These are phyloP conservation scores for Lagria hirta DNA, from an alignment of 2,888 invertebrate genomes.

Conservation along the genomic window DNA sequence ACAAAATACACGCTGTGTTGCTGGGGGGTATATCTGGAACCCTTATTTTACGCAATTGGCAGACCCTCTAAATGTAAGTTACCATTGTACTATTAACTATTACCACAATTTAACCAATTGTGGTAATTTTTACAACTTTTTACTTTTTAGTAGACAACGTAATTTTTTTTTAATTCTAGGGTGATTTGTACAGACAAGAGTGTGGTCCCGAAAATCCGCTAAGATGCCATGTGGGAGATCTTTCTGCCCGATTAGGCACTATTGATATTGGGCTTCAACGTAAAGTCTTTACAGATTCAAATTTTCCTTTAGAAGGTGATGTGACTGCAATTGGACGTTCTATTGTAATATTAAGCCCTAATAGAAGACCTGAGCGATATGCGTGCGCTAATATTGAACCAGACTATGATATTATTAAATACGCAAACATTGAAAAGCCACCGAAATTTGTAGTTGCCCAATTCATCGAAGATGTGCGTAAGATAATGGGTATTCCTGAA, in stretches of 20 bases:
- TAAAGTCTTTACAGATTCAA: slow-evolving; percentile 79
- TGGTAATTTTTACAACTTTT: slow-evolving; percentile 1
- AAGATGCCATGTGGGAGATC: slow-evolving; percentile 88
- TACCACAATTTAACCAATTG: too few species aligned
- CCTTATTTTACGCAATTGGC: slow-evolving; percentile 88
- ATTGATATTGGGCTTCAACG: slow-evolving; percentile 78
- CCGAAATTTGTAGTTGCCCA: slow-evolving; percentile 83
- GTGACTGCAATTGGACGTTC: slow-evolving; percentile 81
- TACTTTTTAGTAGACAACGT: neutral
- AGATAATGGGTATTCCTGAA: slow-evolving; percentile 82
- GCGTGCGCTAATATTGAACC: slow-evolving; percentile 92
- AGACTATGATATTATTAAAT: slow-evolving; percentile 88
- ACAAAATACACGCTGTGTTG: slow-evolving; percentile 79
- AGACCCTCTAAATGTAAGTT: slow-evolving; percentile 79
- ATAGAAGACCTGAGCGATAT: slow-evolving; percentile 68
- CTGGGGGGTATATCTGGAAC: slow-evolving; percentile 91
- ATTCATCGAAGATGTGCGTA: slow-evolving; percentile 79
- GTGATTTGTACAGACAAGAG: slow-evolving; percentile 81
- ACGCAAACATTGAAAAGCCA: slow-evolving; percentile 81
- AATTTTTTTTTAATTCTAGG: slow-evolving; percentile 55
- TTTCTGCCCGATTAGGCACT: slow-evolving; percentile 80
- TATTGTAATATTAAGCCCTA: slow-evolving; percentile 79
- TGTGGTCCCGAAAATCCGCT: slow-evolving; percentile 86
- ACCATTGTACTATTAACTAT: too few species aligned
- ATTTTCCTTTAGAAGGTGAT: slow-evolving; percentile 80